Evolutionary conservation across 2,888 invertebrate genomes (phyloP).

Genomic region (Seira ritae): DNA sequence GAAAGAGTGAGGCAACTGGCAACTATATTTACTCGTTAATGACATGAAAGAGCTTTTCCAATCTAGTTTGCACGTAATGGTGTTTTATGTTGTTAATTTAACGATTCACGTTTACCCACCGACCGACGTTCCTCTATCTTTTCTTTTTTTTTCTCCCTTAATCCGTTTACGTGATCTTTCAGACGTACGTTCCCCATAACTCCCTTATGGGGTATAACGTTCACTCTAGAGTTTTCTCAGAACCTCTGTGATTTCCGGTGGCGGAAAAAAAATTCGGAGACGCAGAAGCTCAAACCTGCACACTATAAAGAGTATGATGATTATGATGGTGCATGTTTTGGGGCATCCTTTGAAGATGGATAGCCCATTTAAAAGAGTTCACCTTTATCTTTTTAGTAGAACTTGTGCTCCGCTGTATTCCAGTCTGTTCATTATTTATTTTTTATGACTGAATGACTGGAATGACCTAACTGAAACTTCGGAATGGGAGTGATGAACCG

Average conservation of each 20-base stretch:
- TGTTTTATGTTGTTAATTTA: slow-evolving; percentile 58
- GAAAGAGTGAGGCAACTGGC: not conserved
- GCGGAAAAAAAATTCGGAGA: not conserved
- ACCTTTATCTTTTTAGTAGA: too few relatives aligned
- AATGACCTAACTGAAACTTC: too few relatives aligned
- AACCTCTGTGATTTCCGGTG: slow-evolving; percentile 61
- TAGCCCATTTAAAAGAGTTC: too few relatives aligned
- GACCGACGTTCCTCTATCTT: not conserved
- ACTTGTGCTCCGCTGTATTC: too few relatives aligned
- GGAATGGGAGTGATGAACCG: too few relatives aligned
- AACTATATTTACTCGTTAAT: slow-evolving; percentile 30
- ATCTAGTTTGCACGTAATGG: slow-evolving; percentile 54
- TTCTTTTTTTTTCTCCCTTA: slow-evolving; percentile 27
- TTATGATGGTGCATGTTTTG: too few relatives aligned
- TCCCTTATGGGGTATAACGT: slow-evolving; percentile 42
- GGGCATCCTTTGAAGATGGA: too few relatives aligned
- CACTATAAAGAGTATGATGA: too few relatives aligned
- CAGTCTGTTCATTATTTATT: too few relatives aligned
- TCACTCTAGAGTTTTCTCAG: slow-evolving; percentile 23
- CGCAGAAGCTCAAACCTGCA: too few relatives aligned
- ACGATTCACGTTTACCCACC: slow-evolving; percentile 36
- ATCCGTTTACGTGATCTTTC: slow-evolving; percentile 41
- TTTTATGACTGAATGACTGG: too few relatives aligned
- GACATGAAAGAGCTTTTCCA: slow-evolving; percentile 39
- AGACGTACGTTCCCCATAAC: slow-evolving; percentile 19